These are phyloP conservation scores for Lepidonotus clava DNA, from an alignment of 2,888 invertebrate genomes.

Conservation along the genomic window DNA sequence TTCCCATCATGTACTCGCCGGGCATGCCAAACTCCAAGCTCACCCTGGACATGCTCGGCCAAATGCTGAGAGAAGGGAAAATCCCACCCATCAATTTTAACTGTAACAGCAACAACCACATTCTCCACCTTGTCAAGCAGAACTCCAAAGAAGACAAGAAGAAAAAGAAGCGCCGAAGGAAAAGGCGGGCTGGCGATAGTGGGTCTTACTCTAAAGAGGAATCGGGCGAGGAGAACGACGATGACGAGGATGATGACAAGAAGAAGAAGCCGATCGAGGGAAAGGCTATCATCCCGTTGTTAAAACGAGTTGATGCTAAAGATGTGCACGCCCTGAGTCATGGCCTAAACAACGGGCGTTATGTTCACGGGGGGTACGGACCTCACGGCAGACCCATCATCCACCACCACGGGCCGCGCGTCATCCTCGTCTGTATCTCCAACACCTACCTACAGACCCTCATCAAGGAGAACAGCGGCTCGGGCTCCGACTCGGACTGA, in stretches of 20 bases:
- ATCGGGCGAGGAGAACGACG: background rate
- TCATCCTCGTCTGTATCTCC: conserved; percentile 24
- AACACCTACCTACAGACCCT: conserved; percentile 19
- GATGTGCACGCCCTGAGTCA: background rate
- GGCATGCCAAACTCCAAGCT: background rate
- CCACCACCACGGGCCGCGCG: conserved; percentile 34
- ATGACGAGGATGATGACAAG: background rate
- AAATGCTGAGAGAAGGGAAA: conserved; percentile 7
- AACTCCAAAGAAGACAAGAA: background rate
- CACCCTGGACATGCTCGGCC: background rate
- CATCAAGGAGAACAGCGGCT: background rate
- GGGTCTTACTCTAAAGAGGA: background rate
- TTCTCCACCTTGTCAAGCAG: background rate
- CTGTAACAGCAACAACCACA: conserved; percentile 38
- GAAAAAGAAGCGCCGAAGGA: background rate
- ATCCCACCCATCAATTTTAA: conserved; percentile 47
- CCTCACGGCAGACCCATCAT: conserved; percentile 39
- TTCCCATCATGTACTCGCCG: background rate
- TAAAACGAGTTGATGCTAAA: background rate
- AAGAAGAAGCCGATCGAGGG: background rate
- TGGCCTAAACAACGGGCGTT: background rate
- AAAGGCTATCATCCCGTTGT: background rate
- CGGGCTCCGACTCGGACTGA: background rate
- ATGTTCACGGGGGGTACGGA: too few species aligned
- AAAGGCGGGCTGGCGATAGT: background rate